These are phyloP conservation scores for Leuctra nigra DNA, from an alignment of 2,888 invertebrate genomes.

Conservation along the genomic window DNA sequence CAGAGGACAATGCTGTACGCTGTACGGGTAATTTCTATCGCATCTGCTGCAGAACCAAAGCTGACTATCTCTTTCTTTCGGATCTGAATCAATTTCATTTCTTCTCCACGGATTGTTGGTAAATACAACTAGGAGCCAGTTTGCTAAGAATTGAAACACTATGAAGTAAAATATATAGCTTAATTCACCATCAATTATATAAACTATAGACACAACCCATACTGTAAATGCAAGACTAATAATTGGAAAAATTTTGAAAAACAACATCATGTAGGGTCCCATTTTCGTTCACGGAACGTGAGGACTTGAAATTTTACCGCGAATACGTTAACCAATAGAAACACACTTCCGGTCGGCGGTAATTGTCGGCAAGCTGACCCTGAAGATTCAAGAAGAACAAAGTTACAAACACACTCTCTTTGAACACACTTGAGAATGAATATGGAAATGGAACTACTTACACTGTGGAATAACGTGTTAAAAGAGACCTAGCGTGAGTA, in stretches of 20 bases:
- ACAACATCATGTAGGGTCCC: neutral
- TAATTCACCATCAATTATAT: neutral
- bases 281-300: too few relatives aligned
- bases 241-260: conserved; percentile 17
- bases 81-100: neutral
- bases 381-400: too few relatives aligned
- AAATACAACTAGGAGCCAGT: conserved; percentile 20
- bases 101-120: conserved; percentile 7
- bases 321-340: too few relatives aligned
- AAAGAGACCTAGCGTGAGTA: too few relatives aligned
- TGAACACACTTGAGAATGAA: too few relatives aligned
- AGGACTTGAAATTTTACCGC: too few relatives aligned
- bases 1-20: conserved; percentile 25
- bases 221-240: conserved; percentile 16
- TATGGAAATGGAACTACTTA: too few relatives aligned
- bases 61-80: conserved; percentile 4
- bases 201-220: conserved; percentile 10
- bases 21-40: conserved; percentile 5
- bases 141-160: conserved; percentile 22
- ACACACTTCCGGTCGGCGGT: too few relatives aligned
- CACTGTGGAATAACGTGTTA: too few relatives aligned
- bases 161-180: conserved; percentile 18
- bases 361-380: too few relatives aligned
- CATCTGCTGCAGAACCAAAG: conserved; percentile 25
- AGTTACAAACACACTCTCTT: too few relatives aligned